phyloP scores from a whole-genome alignment of 2,888 invertebrate species.

The Microctonus hyperodae region DNA sequence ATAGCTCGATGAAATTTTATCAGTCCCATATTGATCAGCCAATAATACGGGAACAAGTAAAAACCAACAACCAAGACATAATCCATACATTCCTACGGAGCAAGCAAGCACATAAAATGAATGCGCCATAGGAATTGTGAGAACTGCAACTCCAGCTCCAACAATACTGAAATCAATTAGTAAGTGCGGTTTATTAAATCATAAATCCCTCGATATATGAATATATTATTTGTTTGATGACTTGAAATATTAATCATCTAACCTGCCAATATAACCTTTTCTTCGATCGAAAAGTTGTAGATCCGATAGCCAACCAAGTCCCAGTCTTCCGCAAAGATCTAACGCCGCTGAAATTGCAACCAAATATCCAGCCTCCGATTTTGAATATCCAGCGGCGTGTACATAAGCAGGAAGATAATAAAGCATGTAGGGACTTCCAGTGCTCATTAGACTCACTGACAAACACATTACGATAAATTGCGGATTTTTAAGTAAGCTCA shows the following conservation, averaged over 20 bases:
- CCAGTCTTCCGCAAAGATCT: constrained; percentile 75
- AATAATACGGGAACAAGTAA: constrained; percentile 76
- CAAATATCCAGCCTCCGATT: constrained; percentile 71
- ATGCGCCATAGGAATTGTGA: constrained; percentile 71
- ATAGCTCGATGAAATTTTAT: constrained; percentile 78
- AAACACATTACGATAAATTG: constrained; percentile 76
- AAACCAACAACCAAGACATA: constrained; percentile 81
- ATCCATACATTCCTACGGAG: constrained; percentile 74
- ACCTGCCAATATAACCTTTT: constrained; percentile 77
- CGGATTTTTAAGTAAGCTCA: constrained; percentile 72
- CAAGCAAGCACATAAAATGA: constrained; percentile 73
- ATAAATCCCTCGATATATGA: no score
- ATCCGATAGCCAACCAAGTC: constrained; percentile 78
- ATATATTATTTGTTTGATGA: no score
- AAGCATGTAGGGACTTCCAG: constrained; percentile 78
- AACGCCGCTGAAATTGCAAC: constrained; percentile 78
- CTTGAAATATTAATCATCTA: constrained; percentile 39
- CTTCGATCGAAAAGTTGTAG: constrained; percentile 74
- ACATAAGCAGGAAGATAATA: constrained; percentile 80
- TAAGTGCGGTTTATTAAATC: constrained; percentile 14
- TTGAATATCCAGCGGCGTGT: constrained; percentile 71
- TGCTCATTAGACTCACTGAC: constrained; percentile 78
- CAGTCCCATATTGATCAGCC: constrained; percentile 78
- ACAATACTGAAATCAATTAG: constrained; percentile 69
- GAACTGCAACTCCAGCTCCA: constrained; percentile 73